These are phyloP conservation scores for Crotalus adamanteus DNA, from an alignment of 2,797 vertebrate species.

Conservation along the genomic window DNA sequence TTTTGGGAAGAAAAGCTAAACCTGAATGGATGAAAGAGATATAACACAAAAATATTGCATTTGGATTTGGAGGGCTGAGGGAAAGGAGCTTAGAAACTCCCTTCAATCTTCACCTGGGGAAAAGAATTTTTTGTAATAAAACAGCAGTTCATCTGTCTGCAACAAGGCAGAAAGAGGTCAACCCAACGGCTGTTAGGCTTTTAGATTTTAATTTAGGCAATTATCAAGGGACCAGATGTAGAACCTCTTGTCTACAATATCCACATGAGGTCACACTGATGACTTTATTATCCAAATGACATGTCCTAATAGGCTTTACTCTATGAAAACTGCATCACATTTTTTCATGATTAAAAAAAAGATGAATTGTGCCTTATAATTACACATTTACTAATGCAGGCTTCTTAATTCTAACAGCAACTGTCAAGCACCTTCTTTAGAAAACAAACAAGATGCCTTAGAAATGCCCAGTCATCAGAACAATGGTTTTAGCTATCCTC, in stretches of 20 bases:
- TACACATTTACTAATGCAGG: conserved; percentile 21
- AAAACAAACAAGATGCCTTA: conserved; percentile 17
- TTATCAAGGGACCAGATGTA: conserved; percentile 76
- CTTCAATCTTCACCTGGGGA: conserved; percentile 71
- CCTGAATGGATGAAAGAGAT: conserved; percentile 65
- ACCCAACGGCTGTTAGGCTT: conserved; percentile 71
- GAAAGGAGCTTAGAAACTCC: conserved; percentile 57
- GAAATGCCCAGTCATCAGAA: conserved; percentile 17
- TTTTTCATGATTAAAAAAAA: conserved; percentile 1
- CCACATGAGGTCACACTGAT: conserved; percentile 74
- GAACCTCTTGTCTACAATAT: conserved; percentile 76
- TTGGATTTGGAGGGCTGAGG: conserved; percentile 30
- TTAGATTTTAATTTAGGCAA: conserved; percentile 82
- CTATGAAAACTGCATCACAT: conserved; percentile 40
- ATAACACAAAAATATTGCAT: conserved; percentile 29
- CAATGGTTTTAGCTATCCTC: background rate
- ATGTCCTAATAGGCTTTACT: conserved; percentile 61
- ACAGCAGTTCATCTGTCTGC: conserved; percentile 76
- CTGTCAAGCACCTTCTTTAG: conserved; percentile 16
- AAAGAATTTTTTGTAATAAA: conserved; percentile 69
- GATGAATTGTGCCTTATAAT: conserved; percentile 8
- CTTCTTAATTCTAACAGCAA: conserved; percentile 10
- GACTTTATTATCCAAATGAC: conserved; percentile 76
- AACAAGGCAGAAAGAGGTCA: conserved; percentile 76
- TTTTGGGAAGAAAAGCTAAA: conserved; percentile 60